Conservation (phyloP, 2,113 vertebrate species). For the Ophthalmolycus amberensis region DNA sequence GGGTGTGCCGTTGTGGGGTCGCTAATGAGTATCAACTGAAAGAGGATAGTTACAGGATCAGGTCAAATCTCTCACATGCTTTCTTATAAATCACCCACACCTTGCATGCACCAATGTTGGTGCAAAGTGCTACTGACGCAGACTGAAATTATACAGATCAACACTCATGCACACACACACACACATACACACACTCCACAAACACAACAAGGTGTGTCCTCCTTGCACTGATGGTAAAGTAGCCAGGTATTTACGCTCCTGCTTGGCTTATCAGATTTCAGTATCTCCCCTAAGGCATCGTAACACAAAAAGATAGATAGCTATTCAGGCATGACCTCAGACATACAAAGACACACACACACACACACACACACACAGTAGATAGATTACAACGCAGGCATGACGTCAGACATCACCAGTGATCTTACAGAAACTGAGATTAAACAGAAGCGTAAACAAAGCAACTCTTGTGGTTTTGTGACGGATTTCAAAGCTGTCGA, state of each 20-base stretch:
- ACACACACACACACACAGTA: conserved; percentile 17
- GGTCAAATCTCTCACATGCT: conserved; percentile 15
- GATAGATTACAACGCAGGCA: conserved; percentile 44
- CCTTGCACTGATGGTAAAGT: conserved; percentile 73
- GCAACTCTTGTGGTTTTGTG: not conserved
- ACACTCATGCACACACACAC: not conserved
- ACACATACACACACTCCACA: conserved; percentile 20
- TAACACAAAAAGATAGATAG: conserved; percentile 82
- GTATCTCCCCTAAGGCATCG: conserved; percentile 70
- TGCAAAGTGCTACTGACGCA: conserved; percentile 22
- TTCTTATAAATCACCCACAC: not conserved
- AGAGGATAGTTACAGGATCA: conserved; percentile 25
- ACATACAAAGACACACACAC: conserved; percentile 42
- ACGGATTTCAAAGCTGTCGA: conserved; percentile 7
- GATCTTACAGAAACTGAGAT: conserved; percentile 36
- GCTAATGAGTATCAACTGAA: conserved; percentile 49
- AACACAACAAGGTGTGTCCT: conserved; percentile 57
- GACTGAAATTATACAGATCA: conserved; percentile 19
- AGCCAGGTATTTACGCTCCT: conserved; percentile 79
- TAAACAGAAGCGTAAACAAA: conserved; percentile 3
- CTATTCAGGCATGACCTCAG: conserved; percentile 81
- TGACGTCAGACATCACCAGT: conserved; percentile 53
- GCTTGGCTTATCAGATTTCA: conserved; percentile 83
- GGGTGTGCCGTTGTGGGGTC: conserved; percentile 37
- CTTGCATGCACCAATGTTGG: not conserved